Evolutionary conservation across 2,113 vertebrate genomes (phyloP).

Genomic region (Salvelinus fontinalis): DNA sequence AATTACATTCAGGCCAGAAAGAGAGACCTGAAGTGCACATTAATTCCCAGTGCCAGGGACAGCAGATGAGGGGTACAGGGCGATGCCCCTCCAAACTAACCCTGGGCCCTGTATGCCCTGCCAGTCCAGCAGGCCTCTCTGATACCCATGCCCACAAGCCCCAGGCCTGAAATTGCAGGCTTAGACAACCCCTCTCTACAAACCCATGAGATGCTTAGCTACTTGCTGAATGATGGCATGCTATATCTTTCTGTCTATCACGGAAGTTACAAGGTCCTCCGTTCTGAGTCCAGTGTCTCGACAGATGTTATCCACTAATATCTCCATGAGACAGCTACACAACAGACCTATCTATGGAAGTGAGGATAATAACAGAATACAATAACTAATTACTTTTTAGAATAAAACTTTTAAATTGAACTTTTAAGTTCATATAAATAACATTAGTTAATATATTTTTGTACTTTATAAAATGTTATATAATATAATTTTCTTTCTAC

Average conservation of each 20-base stretch:
- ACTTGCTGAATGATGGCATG: too few relatives aligned
- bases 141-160: slow-evolving; percentile 11
- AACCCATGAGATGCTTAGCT: too few relatives aligned
- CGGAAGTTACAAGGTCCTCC: neutral
- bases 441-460: slow-evolving; percentile 77
- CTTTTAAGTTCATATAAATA: slow-evolving; percentile 81
- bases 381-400: slow-evolving; percentile 35
- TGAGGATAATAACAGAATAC: slow-evolving; percentile 9
- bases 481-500: slow-evolving; percentile 76
- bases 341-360: neutral
- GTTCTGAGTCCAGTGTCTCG: neutral
- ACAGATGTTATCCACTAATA: neutral
- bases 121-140: slow-evolving; percentile 39
- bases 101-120: slow-evolving; percentile 52
- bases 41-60: slow-evolving; percentile 41
- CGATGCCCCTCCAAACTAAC: slow-evolving; percentile 40
- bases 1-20: neutral
- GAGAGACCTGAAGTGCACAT: too few relatives aligned
- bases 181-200: slow-evolving; percentile 8
- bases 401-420: slow-evolving; percentile 79
- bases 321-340: neutral
- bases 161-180: slow-evolving; percentile 1
- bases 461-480: slow-evolving; percentile 80
- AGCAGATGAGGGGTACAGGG: slow-evolving; percentile 62
- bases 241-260: too few relatives aligned